These are phyloP conservation scores for Malurus cyaneus DNA, from an alignment of 2,113 vertebrate species.

Conservation along the genomic window DNA sequence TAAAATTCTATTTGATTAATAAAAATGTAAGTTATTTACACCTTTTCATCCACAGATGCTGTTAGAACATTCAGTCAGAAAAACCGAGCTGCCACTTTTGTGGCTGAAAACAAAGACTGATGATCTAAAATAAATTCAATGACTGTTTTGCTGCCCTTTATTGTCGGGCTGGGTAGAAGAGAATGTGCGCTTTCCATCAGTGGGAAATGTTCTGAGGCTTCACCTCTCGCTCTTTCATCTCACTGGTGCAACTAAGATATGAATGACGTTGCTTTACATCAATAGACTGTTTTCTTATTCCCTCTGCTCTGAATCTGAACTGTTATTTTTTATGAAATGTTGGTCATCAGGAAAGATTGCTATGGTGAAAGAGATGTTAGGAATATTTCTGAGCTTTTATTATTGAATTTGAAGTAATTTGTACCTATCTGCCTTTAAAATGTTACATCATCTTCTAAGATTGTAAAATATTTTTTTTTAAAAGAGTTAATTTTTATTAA, in stretches of 20 bases:
- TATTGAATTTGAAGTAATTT: neutral
- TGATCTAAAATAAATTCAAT: neutral
- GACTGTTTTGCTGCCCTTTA: neutral
- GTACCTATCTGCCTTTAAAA: neutral
- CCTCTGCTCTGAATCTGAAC: neutral
- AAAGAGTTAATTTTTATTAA: neutral
- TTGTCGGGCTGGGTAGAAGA: neutral
- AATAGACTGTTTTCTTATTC: neutral
- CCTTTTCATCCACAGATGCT: neutral
- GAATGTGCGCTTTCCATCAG: neutral
- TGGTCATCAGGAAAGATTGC: neutral
- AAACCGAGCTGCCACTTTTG: neutral
- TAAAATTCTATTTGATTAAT: neutral
- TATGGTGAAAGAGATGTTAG: neutral
- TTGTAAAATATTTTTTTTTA: neutral
- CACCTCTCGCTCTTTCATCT: neutral
- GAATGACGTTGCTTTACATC: neutral
- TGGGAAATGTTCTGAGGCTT: neutral
- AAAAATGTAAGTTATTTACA: neutral
- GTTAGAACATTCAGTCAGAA: neutral
- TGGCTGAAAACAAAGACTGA: neutral
- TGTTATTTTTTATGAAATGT: neutral
- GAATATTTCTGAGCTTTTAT: neutral
- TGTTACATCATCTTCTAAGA: rapidly evolving
- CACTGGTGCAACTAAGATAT: neutral